Evolutionary conservation across 2,113 vertebrate genomes (phyloP), one percentile per base, ranked within the genome.

Genomic region (Brachyhypopomus gauderio): DNA sequence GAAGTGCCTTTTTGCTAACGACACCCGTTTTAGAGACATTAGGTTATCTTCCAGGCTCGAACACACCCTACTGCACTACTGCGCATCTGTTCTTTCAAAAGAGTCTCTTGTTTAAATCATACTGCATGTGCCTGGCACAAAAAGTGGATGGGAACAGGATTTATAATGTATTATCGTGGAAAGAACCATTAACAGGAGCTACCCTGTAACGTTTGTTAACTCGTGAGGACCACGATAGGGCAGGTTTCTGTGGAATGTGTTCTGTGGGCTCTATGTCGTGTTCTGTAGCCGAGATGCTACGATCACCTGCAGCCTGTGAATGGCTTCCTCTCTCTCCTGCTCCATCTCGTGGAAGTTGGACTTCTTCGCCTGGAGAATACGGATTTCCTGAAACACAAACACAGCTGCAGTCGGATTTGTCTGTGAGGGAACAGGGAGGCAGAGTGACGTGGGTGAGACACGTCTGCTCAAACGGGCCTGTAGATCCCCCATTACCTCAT

Each of bases 261-360:
- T 7, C 48, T 20, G 62, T 12, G 23, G 20, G 27, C 2, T 5
- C 17, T 71, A 67, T 1, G 45, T 34, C 48, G 11, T 4, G n/a
- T 45, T 17, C 22, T 56, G 8, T 48, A 36, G 6, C 38, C 52
- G 45, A 78, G 22, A 52, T 14, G 45, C 9, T 1, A 1, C 14
- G 64, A 14, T 66, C 85, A 98, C 97, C 95, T 97, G 95, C 83
- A 99, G 88, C 87, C 96, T 96, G 89, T 94, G 95, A 64, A 95
- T 94, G 0, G 93, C 93, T 78, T 97, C 95, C 41, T 98, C 95
- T 0, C 94, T 88, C 17, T 96, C 94, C 0, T 91, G 94, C 19
- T 95, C 92, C 8, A 93, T 90, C 64, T 97, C 95, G 16, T 94
- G 94, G 14, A 92, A 91, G 0, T 94, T 86, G 0, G 89, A 88